Percentiles rank a stretch among this genome's conserved stretches.
Conservation (phyloP, 2,113 vertebrate species). For the Empidonax alnorum region DNA sequence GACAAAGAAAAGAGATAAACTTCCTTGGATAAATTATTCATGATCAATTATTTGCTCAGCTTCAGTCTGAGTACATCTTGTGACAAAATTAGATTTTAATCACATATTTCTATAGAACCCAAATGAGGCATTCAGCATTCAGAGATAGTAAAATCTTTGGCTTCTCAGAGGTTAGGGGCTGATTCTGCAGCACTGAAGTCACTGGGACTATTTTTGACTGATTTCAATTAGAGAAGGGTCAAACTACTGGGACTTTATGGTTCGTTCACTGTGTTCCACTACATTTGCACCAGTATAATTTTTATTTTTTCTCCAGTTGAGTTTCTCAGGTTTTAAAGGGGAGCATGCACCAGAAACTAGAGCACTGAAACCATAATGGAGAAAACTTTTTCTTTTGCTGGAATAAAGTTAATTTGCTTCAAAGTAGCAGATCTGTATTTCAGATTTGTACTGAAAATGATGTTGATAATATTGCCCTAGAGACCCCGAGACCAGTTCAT, state of each 20-base stretch:
- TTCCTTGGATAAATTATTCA: conserved; percentile 64
- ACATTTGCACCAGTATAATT: neutral
- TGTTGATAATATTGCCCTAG: neutral
- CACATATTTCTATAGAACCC: conserved; percentile 54
- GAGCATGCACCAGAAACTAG: neutral
- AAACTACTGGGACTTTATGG: neutral
- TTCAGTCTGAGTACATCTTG: conserved; percentile 42
- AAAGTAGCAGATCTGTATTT: neutral
- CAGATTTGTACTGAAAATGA: neutral
- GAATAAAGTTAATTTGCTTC: neutral
- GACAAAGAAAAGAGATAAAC: conserved; percentile 47
- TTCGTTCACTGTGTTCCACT: neutral
- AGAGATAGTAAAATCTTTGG: conserved; percentile 4
- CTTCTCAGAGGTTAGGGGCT: neutral
- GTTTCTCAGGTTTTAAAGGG: neutral
- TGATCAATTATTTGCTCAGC: conserved; percentile 55
- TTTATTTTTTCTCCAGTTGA: neutral
- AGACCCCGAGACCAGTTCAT: too few relatives aligned
- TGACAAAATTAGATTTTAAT: conserved; percentile 70
- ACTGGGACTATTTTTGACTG: conserved; percentile 31
- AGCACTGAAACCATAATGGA: neutral
- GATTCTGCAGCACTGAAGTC: conserved; percentile 15
- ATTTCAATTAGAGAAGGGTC: conserved; percentile 13
- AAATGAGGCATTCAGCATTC: conserved; percentile 54
- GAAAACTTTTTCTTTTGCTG: neutral